Conservation (phyloP, 2,797 vertebrate genomes). For the Numenius phaeopus region DNA sequence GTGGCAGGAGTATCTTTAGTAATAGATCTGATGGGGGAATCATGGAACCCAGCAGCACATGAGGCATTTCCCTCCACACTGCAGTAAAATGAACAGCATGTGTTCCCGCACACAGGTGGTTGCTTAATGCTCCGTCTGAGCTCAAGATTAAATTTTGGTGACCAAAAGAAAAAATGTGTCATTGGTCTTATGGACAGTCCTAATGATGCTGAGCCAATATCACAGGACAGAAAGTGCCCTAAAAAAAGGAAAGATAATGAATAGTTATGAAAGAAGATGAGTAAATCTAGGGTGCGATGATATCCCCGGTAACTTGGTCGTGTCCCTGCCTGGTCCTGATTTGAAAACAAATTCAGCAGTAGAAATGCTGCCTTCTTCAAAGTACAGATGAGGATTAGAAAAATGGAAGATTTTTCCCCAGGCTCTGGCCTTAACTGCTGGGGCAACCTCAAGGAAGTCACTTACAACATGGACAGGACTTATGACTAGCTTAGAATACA, state of each 20-base stretch:
- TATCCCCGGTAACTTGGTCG: background rate
- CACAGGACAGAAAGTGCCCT: background rate
- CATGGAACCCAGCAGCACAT: background rate
- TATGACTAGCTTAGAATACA: background rate
- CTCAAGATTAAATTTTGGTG: background rate
- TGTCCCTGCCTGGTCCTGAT: background rate
- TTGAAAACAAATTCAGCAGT: background rate
- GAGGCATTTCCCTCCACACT: background rate
- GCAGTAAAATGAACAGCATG: background rate
- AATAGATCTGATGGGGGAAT: constrained; percentile 14
- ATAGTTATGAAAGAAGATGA: background rate
- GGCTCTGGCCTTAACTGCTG: background rate
- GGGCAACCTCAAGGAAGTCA: background rate
- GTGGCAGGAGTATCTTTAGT: constrained; percentile 58
- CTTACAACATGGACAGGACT: background rate
- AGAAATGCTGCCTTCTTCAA: background rate
- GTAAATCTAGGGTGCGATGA: background rate
- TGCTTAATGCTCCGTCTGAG: background rate
- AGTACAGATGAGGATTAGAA: background rate
- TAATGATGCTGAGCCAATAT: background rate
- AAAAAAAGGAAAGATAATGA: background rate
- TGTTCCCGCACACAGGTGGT: background rate
- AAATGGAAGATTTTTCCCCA: background rate
- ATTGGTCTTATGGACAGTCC: fast-evolving
- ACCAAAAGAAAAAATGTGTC: background rate